These are phyloP conservation scores for Camponotus floridanus DNA, from an alignment of 1,140 invertebrate genomes.

Conservation along the genomic window DNA sequence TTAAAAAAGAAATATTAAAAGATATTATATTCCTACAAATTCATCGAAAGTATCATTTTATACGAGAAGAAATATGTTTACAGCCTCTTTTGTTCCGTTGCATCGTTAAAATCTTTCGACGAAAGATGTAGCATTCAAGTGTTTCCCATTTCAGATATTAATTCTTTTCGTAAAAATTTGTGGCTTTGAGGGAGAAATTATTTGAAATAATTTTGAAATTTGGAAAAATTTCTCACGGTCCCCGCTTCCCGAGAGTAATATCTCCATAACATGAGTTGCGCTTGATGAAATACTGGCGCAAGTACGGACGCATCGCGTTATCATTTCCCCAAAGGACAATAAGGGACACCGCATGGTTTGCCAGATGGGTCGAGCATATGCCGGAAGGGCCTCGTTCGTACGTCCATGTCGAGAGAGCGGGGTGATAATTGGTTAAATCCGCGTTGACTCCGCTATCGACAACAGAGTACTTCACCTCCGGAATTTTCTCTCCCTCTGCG, in stretches of 20 bases:
- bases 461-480: conserved; percentile 64
- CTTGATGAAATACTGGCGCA: conserved; percentile 3
- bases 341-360: conserved; percentile 54
- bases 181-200: not conserved
- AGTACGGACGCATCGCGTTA: conserved; percentile 19
- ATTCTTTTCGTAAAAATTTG: not conserved
- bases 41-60: no score
- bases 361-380: conserved; percentile 55
- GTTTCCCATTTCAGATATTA: no score
- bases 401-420: conserved; percentile 63
- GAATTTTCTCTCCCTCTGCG: conserved; percentile 52
- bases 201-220: not conserved
- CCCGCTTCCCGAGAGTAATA: not conserved
- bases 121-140: no score
- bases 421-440: conserved; percentile 76
- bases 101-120: no score
- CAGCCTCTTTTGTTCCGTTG: no score
- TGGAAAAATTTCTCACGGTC: not conserved
- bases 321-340: conserved; percentile 54
- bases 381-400: conserved; percentile 73
- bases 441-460: conserved; percentile 73
- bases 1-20: no score
- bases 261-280: not conserved
- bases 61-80: no score
- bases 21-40: no score